Base-by-base conservation (phyloP, 2,113 vertebrate species). In the Opisthocomus hoazin region DNA sequence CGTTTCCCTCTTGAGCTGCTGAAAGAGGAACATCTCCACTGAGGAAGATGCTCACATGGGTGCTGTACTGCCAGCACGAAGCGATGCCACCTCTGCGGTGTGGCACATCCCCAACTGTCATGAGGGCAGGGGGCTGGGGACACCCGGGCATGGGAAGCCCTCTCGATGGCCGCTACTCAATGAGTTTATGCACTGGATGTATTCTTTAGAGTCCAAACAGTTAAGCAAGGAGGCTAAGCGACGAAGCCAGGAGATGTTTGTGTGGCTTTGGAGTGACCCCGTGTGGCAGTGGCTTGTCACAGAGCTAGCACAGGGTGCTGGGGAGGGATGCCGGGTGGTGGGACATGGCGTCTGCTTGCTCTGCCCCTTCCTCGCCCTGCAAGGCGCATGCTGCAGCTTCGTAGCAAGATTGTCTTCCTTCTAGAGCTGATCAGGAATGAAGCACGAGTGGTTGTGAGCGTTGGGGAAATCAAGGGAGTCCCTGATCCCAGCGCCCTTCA, bases 401-500 rank as follows among this genome's bases (percentile, higher is more conserved):
- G 27, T 1, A 43, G 27, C 24, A 37, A 16, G 36, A 14, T 20
- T 56, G 3, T 48, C 17, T 66, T 87, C 68, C 39, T 85, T 65
- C 34, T 86, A 99, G 99, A 97, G 56, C 68, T 97, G 63, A 36
- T 95, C 30, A 81, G 51, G 7, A 88, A 80, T 0, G 71, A 88
- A 69, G 98, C 98, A 1, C 97, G 89, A 21, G 78, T 98, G 29
- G 94, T 97, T 21, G 99, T 99, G 91, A 97, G 68, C 1, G 50
- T 99, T 24, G 97, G 98, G 16, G 97, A 96, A 12, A 24, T 99
- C 87, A 94, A 30, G 10, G 99, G 99, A 7, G 73, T 99, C 24
- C 97, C 97, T 54, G 97, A 96, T 92, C 96, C 54, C 4, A n/a
- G 80, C 2, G 8, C 77, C 50, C 15, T 22, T 5, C 88, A 75